phyloP scores from a whole-genome alignment of 2,797 vertebrate genomes.

The Valencia hispanica region DNA sequence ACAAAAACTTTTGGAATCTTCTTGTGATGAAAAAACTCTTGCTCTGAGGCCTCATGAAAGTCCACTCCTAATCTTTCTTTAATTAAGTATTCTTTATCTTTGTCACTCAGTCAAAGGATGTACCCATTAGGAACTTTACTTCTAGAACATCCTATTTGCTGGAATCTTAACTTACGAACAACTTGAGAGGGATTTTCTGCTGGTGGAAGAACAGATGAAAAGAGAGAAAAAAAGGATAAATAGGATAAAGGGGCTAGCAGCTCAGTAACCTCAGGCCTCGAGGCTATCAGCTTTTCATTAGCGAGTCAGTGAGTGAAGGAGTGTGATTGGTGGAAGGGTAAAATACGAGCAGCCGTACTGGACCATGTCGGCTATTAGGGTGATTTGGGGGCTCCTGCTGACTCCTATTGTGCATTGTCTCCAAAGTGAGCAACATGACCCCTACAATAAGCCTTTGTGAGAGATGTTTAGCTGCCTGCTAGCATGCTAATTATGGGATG shows the following conservation, averaged over 20 bases:
- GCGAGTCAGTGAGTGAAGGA: conserved; percentile 60
- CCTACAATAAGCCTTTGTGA: conserved; percentile 79
- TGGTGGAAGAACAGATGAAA: conserved; percentile 54
- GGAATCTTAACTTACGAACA: conserved; percentile 59
- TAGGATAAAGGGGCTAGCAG: conserved; percentile 53
- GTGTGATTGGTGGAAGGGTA: conserved; percentile 56
- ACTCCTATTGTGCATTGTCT: conserved; percentile 79
- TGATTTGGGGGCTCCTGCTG: conserved; percentile 73
- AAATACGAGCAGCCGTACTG: conserved; percentile 52
- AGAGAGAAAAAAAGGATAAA: conserved; percentile 23
- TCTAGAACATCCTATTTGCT: conserved; percentile 14
- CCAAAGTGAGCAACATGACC: conserved; percentile 56
- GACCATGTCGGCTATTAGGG: conserved; percentile 62
- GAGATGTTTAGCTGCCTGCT: conserved; percentile 71
- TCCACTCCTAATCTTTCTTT: conserved; percentile 35
- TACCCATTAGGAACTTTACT: conserved; percentile 34
- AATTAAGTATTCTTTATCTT: conserved; percentile 36
- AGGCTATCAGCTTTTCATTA: conserved; percentile 73
- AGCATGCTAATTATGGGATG: conserved; percentile 79
- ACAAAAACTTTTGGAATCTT: background rate
- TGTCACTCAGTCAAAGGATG: conserved; percentile 16
- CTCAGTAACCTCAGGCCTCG: conserved; percentile 55
- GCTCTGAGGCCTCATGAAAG: conserved; percentile 24
- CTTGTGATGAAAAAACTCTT: conserved; percentile 34
- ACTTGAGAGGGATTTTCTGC: conserved; percentile 50